These are phyloP conservation scores for Pectinophora gossypiella DNA, from an alignment of 1,140 invertebrate genomes.

Conservation along the genomic window DNA sequence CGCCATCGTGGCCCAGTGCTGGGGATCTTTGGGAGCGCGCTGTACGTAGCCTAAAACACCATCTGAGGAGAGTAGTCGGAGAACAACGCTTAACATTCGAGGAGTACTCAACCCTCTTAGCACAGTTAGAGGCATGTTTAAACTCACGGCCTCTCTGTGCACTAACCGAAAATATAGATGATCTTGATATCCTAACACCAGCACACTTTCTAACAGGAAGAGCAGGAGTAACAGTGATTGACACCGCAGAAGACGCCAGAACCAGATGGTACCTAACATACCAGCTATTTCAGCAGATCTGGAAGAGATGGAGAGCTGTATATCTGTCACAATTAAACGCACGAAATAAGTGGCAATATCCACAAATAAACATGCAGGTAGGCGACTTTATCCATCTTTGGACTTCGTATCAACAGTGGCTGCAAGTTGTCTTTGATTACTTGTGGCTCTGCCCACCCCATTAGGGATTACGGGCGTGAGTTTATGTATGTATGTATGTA, in stretches of 20 bases:
- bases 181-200: constrained; percentile 18
- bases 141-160: constrained; percentile 32
- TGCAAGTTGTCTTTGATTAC: too few species aligned
- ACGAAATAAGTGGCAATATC: constrained; percentile 1
- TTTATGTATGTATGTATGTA: too few species aligned
- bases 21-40: constrained; percentile 44
- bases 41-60: constrained; percentile 32
- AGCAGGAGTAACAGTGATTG: constrained; percentile 4
- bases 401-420: too few species aligned
- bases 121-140: constrained; percentile 19
- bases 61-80: constrained; percentile 22
- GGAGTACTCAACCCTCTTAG: constrained; percentile 22
- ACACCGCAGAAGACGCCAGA: constrained; percentile 3
- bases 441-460: too few species aligned
- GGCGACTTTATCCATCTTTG: too few species aligned
- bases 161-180: constrained; percentile 19
- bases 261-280: constrained; percentile 13
- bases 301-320: constrained; percentile 6
- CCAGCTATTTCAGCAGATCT: constrained; percentile 6
- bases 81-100: constrained; percentile 21
- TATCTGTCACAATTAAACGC: constrained; percentile 3
- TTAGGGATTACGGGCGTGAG: too few species aligned
- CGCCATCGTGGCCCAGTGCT: constrained; percentile 24
- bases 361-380: constrained; percentile 7
- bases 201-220: constrained; percentile 27